A percentile compares a stretch with the other conserved stretches of the same genome.
Conservation (phyloP, 2,113 vertebrate species). For the Stercorarius parasiticus region DNA sequence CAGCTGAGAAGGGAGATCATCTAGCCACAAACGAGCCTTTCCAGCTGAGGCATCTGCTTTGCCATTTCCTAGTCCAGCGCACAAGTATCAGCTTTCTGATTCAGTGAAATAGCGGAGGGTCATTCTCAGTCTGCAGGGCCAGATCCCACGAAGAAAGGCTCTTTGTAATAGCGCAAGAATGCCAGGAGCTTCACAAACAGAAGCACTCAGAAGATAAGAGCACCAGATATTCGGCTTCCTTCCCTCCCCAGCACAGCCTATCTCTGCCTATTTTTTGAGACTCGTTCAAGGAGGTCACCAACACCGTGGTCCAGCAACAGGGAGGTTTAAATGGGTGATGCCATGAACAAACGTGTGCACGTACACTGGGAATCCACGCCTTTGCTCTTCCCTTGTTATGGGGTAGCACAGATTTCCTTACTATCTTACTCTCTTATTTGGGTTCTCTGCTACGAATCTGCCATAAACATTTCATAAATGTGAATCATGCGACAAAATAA, state of each 20-base stretch:
- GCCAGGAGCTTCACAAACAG: not conserved
- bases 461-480: not conserved
- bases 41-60: not conserved
- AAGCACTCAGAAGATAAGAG: not conserved
- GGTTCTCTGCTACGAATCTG: not conserved
- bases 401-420: not conserved
- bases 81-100: not conserved
- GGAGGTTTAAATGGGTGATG: not conserved
- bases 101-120: not conserved
- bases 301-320: fast-evolving
- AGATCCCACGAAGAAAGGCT: not conserved
- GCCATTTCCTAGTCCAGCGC: not conserved
- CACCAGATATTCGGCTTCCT: not conserved
- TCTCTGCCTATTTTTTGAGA: not conserved
- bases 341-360: fast-evolving
- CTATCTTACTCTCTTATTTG: not conserved
- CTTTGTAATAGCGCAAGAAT: not conserved
- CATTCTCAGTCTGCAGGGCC: not conserved
- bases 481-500: not conserved
- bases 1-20: not conserved
- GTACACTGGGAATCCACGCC: not conserved
- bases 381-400: not conserved
- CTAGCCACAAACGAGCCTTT: not conserved
- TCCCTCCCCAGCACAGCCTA: not conserved
- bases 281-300: not conserved